These are phyloP conservation scores for Choreutis nemorana DNA, from an alignment of 2,888 invertebrate species.

Conservation along the genomic window DNA sequence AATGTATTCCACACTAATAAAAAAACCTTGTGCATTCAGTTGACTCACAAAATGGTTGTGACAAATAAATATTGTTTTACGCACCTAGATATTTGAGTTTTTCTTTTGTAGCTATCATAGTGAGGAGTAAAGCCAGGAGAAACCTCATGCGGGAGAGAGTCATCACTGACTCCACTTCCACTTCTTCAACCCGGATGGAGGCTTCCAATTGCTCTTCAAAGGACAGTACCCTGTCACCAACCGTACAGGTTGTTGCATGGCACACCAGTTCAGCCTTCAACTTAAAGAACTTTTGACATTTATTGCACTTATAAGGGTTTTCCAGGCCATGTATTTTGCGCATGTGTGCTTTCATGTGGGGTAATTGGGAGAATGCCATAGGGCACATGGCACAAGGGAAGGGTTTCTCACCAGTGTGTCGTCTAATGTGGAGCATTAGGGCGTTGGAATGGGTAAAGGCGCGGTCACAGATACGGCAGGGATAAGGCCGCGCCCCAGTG, in stretches of 20 bases:
- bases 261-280: constrained; percentile 76
- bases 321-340: constrained; percentile 81
- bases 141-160: constrained; percentile 79
- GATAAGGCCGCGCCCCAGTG: constrained; percentile 83
- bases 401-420: constrained; percentile 88
- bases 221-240: constrained; percentile 24
- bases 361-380: constrained; percentile 80
- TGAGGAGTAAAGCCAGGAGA: constrained; percentile 80
- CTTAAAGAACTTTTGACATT: constrained; percentile 78
- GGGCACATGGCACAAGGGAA: constrained; percentile 76
- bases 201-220: constrained; percentile 28
- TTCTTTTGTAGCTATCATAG: constrained; percentile 83
- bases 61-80: constrained; percentile 54
- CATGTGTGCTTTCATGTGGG: constrained; percentile 91
- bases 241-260: constrained; percentile 65
- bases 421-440: constrained; percentile 80
- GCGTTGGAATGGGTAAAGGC: constrained; percentile 87
- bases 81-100: constrained; percentile 80
- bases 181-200: constrained; percentile 34
- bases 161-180: constrained; percentile 62
- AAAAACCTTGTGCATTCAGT: constrained; percentile 38
- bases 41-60: constrained; percentile 9
- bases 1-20: constrained; percentile 38
- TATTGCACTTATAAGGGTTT: constrained; percentile 79
- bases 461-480: constrained; percentile 81